Evolutionary conservation across 2,888 invertebrate species (phyloP).

Genomic region (Stratiomys singularior): DNA sequence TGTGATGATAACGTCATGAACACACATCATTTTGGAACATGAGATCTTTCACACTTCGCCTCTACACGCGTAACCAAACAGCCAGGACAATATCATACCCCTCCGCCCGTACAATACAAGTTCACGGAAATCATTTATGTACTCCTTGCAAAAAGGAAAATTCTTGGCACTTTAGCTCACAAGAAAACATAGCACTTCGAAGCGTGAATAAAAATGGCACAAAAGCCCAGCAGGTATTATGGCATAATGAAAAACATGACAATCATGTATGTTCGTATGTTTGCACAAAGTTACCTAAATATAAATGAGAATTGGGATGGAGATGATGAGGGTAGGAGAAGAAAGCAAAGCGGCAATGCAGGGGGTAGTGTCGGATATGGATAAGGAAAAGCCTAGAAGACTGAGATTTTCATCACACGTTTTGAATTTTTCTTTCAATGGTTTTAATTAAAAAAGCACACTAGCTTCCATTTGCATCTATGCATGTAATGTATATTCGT

Average conservation of each 20-base stretch:
- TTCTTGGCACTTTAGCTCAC: slow-evolving; percentile 34
- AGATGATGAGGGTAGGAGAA: background rate
- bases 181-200: slow-evolving; percentile 30
- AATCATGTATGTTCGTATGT: slow-evolving; percentile 13
- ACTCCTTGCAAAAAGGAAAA: slow-evolving; percentile 3
- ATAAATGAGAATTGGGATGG: slow-evolving; percentile 23
- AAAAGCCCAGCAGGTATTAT: slow-evolving; percentile 42
- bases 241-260: slow-evolving; percentile 40
- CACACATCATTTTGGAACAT: slow-evolving; percentile 12
- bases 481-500: background rate
- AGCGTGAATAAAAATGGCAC: slow-evolving; percentile 40
- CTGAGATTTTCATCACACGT: slow-evolving; percentile 16
- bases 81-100: too few relatives aligned
- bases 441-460: slow-evolving; percentile 44
- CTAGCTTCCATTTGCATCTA: background rate
- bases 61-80: background rate
- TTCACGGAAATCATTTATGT: slow-evolving; percentile 29
- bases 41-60: background rate
- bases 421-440: slow-evolving; percentile 36
- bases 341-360: background rate
- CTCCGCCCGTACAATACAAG: slow-evolving; percentile 26
- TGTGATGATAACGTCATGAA: slow-evolving; percentile 21
- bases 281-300: slow-evolving; percentile 13
- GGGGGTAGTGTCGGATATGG: background rate
- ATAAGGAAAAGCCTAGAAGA: background rate